Base-by-base conservation (phyloP, 2,113 vertebrate species). In the Thermophis baileyi region DNA sequence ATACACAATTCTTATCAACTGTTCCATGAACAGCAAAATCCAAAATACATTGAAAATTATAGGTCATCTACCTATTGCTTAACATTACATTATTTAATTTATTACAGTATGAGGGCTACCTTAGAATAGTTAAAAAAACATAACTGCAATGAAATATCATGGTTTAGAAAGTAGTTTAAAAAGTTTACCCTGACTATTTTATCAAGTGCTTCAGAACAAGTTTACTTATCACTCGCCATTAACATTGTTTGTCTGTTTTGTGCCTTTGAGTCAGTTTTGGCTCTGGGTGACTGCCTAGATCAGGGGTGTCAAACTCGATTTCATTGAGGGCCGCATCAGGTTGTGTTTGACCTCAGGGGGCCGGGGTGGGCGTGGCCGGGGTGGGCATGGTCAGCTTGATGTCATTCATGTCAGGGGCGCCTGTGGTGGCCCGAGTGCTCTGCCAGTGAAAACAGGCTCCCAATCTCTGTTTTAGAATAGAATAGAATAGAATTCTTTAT, bases 351-450 rank as follows among this genome's bases (percentile, higher is more conserved):
- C 22, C 2, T 55, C 22, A 7, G 55, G 55, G 55, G 24, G 24
- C 2, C 0, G 3, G 55, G 24, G 55, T 27, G 1, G 55, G 20
- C 0, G 20, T 55, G 20, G 54, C 4, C 1, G 6, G 54, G 20
- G 54, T 54, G 20, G 53, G 7, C 0, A 24, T 57, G 55, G 55
- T 2, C 55, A 57, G 7, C 24, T 55, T 9, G 0, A 57, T 0
- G 1, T 25, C 8, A 57, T 24, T 57, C 55, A 10, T 57, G 24
- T 25, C 1, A 2, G 55, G 55, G 24, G 8, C 3, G 24, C 55
- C 55, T 57, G 24, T 57, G 55, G 55, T 57, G 24, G 24, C 24
- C 55, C 4, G 16, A 53, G 51, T 53, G 12, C 51, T 57, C 24
- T 57, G 24, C 55, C 55, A 27, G 8, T 1, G 8, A 57, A 57